Evolutionary conservation across 2,888 invertebrate species (phyloP).

Genomic region (Smittia sp.): DNA sequence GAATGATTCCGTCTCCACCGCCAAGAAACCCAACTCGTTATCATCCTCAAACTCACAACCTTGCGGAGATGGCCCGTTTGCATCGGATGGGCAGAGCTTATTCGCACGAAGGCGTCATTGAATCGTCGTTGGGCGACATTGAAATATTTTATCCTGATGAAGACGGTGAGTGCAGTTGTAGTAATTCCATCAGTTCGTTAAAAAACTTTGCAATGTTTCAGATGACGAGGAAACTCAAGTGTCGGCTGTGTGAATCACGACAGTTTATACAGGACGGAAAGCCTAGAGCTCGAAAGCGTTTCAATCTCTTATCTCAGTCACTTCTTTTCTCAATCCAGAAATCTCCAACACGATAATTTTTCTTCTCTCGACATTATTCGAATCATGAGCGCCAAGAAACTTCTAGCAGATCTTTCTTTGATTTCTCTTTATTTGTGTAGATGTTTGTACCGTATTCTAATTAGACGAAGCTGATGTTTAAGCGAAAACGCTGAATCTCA

Average conservation of each 20-base stretch:
- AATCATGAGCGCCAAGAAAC: too few species aligned
- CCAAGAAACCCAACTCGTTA: slow-evolving; percentile 53
- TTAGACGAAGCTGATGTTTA: too few species aligned
- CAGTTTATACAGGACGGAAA: neutral
- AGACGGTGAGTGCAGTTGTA: slow-evolving; percentile 43
- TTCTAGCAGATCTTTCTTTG: too few species aligned
- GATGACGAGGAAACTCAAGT: slow-evolving; percentile 46
- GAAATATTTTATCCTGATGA: slow-evolving; percentile 44
- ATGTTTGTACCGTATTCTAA: too few species aligned
- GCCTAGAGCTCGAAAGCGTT: too few species aligned
- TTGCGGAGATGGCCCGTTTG: slow-evolving; percentile 81
- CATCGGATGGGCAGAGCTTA: slow-evolving; percentile 79
- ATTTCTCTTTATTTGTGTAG: too few species aligned
- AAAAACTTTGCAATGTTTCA: slow-evolving; percentile 41
- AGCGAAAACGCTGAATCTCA: too few species aligned
- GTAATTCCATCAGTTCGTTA: neutral
- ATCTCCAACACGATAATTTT: too few species aligned
- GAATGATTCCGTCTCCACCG: slow-evolving; percentile 47
- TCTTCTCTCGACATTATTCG: too few species aligned
- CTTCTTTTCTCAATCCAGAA: too few species aligned
- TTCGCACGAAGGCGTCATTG: slow-evolving; percentile 81
- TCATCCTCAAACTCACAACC: slow-evolving; percentile 78
- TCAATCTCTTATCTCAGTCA: too few species aligned
- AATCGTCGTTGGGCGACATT: slow-evolving; percentile 51
- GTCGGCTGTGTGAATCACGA: slow-evolving; percentile 45